These are phyloP conservation scores for Uromys caudimaculatus DNA, from an alignment of 2,797 vertebrate genomes.

Conservation along the genomic window DNA sequence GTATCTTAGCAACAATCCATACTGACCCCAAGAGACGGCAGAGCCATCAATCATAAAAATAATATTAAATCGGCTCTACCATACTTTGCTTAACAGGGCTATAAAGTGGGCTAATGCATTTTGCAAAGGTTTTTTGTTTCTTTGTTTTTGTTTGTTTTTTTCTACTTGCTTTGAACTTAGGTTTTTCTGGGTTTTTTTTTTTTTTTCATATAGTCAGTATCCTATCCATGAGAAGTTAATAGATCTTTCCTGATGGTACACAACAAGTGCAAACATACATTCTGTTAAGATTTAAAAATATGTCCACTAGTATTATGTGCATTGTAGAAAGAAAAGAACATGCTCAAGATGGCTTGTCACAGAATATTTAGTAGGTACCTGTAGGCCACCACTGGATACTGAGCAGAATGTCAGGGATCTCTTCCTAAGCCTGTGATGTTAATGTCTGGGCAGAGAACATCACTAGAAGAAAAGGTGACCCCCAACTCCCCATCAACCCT, in stretches of 20 bases:
- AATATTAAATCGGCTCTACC: slow-evolving; percentile 67
- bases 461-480: slow-evolving; percentile 42
- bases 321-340: slow-evolving; percentile 35
- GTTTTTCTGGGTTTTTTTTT: slow-evolving; percentile 47
- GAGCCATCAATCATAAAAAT: slow-evolving; percentile 69
- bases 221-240: not conserved
- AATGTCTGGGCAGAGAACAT: not conserved
- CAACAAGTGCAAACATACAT: not conserved
- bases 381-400: not conserved
- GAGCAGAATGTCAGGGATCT: slow-evolving; percentile 27
- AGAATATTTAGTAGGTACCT: not conserved
- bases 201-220: slow-evolving; percentile 38
- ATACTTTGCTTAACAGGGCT: slow-evolving; percentile 63
- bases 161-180: slow-evolving; percentile 36
- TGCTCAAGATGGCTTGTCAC: not conserved
- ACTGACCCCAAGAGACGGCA: slow-evolving; percentile 16
- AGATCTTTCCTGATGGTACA: not conserved
- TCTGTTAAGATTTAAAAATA: slow-evolving; percentile 7
- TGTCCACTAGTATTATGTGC: not conserved
- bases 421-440: not conserved
- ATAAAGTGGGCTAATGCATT: slow-evolving; percentile 60
- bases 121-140: slow-evolving; percentile 56
- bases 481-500: not conserved
- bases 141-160: not conserved
- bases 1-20: slow-evolving; percentile 67